phyloP scores from a whole-genome alignment of 2,888 invertebrate genomes.

The Neelides folsomi region DNA sequence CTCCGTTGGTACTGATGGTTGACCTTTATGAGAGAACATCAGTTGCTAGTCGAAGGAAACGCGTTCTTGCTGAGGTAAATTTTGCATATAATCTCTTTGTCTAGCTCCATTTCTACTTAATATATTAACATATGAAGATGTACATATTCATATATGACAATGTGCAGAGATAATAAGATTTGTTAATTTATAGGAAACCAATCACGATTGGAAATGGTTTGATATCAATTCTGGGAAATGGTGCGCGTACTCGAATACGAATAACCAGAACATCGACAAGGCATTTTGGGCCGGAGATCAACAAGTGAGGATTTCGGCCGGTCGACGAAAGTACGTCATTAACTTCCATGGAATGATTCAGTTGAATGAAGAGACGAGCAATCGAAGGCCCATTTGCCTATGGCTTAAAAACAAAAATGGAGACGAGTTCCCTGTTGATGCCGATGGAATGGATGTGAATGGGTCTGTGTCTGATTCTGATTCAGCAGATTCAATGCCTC shows the following conservation, averaged over 20 bases:
- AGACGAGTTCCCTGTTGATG: conserved; percentile 17
- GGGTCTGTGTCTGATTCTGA: background rate
- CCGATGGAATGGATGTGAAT: background rate
- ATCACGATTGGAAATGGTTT: conserved; percentile 63
- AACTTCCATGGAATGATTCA: conserved; percentile 60
- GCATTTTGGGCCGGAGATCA: conserved; percentile 60
- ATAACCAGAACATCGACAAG: conserved; percentile 62
- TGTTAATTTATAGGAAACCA: conserved; percentile 34
- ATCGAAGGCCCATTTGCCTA: conserved; percentile 62
- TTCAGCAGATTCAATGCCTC: too few species aligned
- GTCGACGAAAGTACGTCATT: conserved; percentile 59
- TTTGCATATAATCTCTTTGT: too few species aligned
- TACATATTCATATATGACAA: too few species aligned
- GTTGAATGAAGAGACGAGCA: conserved; percentile 67
- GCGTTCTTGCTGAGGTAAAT: conserved; percentile 46
- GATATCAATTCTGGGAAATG: conserved; percentile 67
- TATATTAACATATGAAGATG: too few species aligned
- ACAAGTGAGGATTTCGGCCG: conserved; percentile 55
- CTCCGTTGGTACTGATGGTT: conserved; percentile 56
- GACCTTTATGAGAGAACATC: conserved; percentile 65
- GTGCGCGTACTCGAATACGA: conserved; percentile 56
- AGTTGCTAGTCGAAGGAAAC: conserved; percentile 52
- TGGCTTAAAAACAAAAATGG: conserved; percentile 35
- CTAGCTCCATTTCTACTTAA: too few species aligned
- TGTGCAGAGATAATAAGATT: too few species aligned